A percentile compares a stretch with the other conserved stretches of the same genome.
phyloP scores from a whole-genome alignment of 1,140 invertebrate species.

The roundworm (Caenorhabditis elegans) region WBcel235 BX284606.5:10727001-10727500 shows the following conservation, averaged over 20 bases:
- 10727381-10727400: slow-evolving; percentile 27
- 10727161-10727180: slow-evolving; percentile 29
- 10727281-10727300: not conserved
- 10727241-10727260: not conserved
- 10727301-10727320: slow-evolving; percentile 17
- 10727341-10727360: not conserved
- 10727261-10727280: not conserved
- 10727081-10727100: slow-evolving; percentile 19
- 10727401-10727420: not conserved
- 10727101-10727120: slow-evolving; percentile 22
- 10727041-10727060: not conserved
- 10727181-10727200: not conserved
- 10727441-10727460: no score
- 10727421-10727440: no score
- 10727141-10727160: slow-evolving; percentile 15
- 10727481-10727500: not conserved
- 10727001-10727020: not conserved
- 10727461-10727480: no score
- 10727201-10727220: not conserved
- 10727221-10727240: slow-evolving; percentile 24
- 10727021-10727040: slow-evolving; percentile 26
- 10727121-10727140: not conserved
- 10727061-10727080: slow-evolving; percentile 30
- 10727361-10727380: not conserved
- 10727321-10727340: not conserved